Evolutionary conservation across 2,797 vertebrate species (phyloP).

Genomic region (Danio tinwini): DNA sequence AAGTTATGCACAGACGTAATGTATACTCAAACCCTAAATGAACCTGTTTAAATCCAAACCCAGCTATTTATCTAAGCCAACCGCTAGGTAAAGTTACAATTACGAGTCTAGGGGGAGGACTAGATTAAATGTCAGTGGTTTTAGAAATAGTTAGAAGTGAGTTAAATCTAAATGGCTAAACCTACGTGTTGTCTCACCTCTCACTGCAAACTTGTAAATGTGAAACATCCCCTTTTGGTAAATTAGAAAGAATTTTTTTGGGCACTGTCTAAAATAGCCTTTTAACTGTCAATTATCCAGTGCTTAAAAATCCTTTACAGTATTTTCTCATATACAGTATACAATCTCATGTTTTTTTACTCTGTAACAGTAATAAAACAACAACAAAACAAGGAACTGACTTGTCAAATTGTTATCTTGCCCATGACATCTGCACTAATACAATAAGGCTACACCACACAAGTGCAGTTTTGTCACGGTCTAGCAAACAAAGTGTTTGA

Average conservation of each 20-base stretch:
- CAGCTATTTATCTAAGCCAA: conserved; percentile 43
- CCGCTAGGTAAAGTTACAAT: conserved; percentile 51
- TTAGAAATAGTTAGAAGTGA: conserved; percentile 20
- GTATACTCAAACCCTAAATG: conserved; percentile 55
- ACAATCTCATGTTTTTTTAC: neutral
- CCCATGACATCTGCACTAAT: neutral
- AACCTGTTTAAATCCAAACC: conserved; percentile 55
- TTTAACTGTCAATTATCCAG: neutral
- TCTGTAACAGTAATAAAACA: neutral
- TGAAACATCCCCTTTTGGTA: neutral
- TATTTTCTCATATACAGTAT: no score
- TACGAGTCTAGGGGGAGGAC: conserved; percentile 42
- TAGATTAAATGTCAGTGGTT: conserved; percentile 50
- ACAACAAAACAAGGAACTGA: neutral
- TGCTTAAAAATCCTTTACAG: neutral
- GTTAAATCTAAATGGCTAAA: neutral
- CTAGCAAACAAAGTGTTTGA: neutral
- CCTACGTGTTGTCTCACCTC: neutral
- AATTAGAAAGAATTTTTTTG: no score
- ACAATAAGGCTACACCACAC: neutral
- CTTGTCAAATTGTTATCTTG: neutral
- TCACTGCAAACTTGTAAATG: neutral
- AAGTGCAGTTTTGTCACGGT: neutral
- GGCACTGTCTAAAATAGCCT: no score
- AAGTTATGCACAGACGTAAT: conserved; percentile 13